Conservation (phyloP, 2,797 vertebrate genomes). For the Labeo calbasu region DNA sequence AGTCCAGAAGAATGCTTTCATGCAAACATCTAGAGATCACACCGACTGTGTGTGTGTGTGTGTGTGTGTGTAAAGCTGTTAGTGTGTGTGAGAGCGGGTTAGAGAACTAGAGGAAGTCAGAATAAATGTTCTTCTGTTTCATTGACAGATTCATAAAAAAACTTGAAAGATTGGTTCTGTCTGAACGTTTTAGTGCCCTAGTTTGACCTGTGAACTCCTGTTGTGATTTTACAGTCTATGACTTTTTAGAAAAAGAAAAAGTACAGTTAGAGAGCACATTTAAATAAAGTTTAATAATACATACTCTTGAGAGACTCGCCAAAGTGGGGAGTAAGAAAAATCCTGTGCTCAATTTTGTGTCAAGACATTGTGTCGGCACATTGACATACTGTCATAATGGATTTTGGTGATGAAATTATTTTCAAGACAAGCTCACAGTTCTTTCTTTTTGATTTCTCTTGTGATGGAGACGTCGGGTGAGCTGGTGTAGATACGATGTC, state of each 20-base stretch:
- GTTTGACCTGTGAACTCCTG: slow-evolving; percentile 22
- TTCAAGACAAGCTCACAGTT: slow-evolving; percentile 21
- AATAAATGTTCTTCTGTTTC: slow-evolving; percentile 5
- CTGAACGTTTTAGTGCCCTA: neutral
- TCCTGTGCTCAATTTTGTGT: slow-evolving; percentile 51
- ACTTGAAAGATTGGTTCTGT: neutral
- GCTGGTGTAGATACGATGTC: slow-evolving; percentile 66
- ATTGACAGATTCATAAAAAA: slow-evolving; percentile 31
- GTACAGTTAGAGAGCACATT: neutral
- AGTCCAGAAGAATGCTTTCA: slow-evolving; percentile 53
- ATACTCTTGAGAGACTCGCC: slow-evolving; percentile 55
- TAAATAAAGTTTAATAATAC: slow-evolving; percentile 8
- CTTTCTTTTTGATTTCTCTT: slow-evolving; percentile 16
- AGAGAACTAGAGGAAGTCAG: slow-evolving; percentile 6
- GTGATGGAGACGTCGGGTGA: slow-evolving; percentile 43
- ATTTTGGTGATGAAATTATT: slow-evolving; percentile 57
- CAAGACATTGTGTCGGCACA: slow-evolving; percentile 62
- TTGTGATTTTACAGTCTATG: slow-evolving; percentile 7
- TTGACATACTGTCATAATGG: slow-evolving; percentile 67
- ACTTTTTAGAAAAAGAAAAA: slow-evolving; percentile 9
- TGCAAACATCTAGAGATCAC: slow-evolving; percentile 48
- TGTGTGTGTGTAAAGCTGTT: neutral
- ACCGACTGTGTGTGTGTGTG: slow-evolving; percentile 3
- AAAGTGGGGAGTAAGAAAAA: slow-evolving; percentile 48
- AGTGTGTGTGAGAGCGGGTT: slow-evolving; percentile 13